Base-by-base conservation (phyloP, 2,888 invertebrate genomes). In the Drosophila seclusa region DNA sequence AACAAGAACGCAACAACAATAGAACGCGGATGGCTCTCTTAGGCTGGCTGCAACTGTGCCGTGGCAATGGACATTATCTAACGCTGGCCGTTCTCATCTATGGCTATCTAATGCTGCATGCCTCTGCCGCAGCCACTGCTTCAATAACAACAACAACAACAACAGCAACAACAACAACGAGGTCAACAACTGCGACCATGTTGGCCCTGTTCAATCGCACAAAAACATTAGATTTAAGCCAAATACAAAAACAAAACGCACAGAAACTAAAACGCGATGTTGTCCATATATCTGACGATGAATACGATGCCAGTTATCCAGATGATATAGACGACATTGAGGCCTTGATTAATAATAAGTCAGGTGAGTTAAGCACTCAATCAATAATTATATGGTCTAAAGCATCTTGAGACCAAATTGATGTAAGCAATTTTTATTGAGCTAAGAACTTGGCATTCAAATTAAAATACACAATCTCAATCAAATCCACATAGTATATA, bases 311-410 rank as follows among this genome's bases (percentile, higher is more conserved):
- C 71, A 92, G 91, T 78, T 92, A 92, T 86, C 89, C 90, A 27
- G 93, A 92, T 78, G 93, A 93, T 76, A 87, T 92, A 69, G 92
- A 93, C 80, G 92, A 93, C 71, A 86, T 92, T 76, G 93, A 92
- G 73, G 87, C 87, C 68, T 86, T 92, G 83, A 89, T 92, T 68
- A 91, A 91, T 76, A 92, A 93, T 89, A 92, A 92, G 86, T 91
- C 92, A 68, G 93, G 93, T 93, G 65, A 89, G 90, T 83, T 24
- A 8, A 16, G 16, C 24, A 45, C 4, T 24, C 16, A 4, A 8
- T 16, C 16, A 7, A 16, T 4, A 24, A 16, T 4, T 45, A 24
- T 4, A 45, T 21, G 0, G 0, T 21, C 3, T 13, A 21, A 13
- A 1, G 13, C 4, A 21, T 45, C 2, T 45, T 21, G 13, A 4